Base-by-base conservation (phyloP, 1,140 invertebrate genomes). In the Leptinotarsa lineolata region DNA sequence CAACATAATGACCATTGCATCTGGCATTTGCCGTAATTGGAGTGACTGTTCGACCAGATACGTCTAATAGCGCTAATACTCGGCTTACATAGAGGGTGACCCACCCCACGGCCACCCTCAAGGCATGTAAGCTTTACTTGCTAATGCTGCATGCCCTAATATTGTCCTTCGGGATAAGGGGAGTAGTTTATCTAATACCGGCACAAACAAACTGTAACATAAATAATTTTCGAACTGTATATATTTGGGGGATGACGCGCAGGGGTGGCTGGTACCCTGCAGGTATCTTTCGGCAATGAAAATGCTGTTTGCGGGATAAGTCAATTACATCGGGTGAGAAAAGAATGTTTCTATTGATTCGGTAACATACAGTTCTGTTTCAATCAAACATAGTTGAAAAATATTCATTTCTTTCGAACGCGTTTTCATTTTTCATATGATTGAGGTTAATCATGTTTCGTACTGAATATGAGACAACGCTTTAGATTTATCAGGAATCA, bases 21-120 rank as follows among this genome's bases (percentile, higher is more conserved):
- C 63, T 64, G 70, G 63, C 60, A 64, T 64, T 76, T 76, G 68
- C 67, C 74, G 74, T 81, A 81, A 80, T 80, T 79, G 79, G 79
- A 77, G 75, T 81, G 79, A 81, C 79, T 77, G 79, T 77, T 74
- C 66, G 76, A 81, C 72, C 72, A 78, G 79, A 81, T 79, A 78
- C 68, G 78, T 73, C 79, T 81, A 79, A 81, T 81, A 81, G 79
- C 77, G 75, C 74, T 78, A 79, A 79, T 79, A 74, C 79, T 71
- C 64, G 71, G 44, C 64, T 69, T 72, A 72, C 45, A 46, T 72
- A 21, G 68, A 75, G 76, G 74, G 76, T 46, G 59, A 39, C 58
- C 54, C 66, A 68, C 78, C 70, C 61, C 73, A 68, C 39, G 63
- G 65, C 74, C 72, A 74, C 74, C 76, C 74, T 66, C 71, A 59